These are phyloP conservation scores for Hydrozoanthus tunicans DNA, from an alignment of 64 coral and sea anemone species.

Conservation along the genomic window DNA sequence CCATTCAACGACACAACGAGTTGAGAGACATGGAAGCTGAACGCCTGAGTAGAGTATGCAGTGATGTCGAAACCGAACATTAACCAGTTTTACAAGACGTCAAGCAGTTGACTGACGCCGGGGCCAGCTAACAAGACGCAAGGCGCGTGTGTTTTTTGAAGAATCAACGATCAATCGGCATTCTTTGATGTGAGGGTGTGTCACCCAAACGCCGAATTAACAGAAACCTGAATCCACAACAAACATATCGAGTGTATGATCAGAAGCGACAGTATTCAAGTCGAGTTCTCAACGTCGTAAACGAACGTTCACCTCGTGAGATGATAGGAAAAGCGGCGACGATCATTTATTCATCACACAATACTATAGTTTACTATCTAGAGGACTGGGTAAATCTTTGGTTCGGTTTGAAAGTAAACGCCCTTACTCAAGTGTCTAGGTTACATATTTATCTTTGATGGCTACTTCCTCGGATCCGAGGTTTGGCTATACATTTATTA, in stretches of 20 bases:
- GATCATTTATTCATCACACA: too few species aligned
- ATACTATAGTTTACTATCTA: too few species aligned
- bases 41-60: not conserved
- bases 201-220: not conserved
- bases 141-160: not conserved
- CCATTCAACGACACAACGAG: not conserved
- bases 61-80: not conserved
- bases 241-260: not conserved
- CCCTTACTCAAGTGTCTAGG: too few species aligned
- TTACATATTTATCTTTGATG: too few species aligned
- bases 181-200: not conserved
- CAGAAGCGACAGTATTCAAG: not conserved
- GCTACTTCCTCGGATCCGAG: too few species aligned
- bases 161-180: not conserved
- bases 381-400: too few species aligned
- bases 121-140: not conserved
- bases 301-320: not conserved
- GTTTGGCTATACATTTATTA: too few species aligned
- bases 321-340: too few species aligned
- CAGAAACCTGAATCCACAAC: not conserved
- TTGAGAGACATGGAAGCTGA: not conserved
- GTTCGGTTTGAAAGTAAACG: too few species aligned
- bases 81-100: not conserved
- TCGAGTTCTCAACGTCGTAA: not conserved
- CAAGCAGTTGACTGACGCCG: not conserved